These are phyloP conservation scores for Gorsachius goisagi DNA, from an alignment of 2,113 vertebrate species.

Conservation along the genomic window DNA sequence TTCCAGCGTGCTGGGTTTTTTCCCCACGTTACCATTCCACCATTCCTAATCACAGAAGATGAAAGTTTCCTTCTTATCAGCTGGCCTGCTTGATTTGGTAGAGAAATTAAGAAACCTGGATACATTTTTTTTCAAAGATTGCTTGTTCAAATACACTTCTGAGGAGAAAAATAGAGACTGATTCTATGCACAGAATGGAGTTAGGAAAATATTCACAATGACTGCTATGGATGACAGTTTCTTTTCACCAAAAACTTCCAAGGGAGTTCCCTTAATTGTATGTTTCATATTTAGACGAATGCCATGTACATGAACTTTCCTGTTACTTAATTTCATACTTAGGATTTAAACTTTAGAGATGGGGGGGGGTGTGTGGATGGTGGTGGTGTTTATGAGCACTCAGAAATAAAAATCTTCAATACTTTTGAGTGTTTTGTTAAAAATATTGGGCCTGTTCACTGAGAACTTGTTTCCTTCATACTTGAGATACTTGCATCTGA, in stretches of 20 bases:
- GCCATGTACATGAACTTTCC: not conserved
- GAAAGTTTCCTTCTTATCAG: not conserved
- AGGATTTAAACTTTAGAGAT: not conserved
- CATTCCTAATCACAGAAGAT: not conserved
- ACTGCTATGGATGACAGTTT: not conserved
- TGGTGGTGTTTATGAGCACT: not conserved
- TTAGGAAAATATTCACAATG: not conserved
- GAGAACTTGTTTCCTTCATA: not conserved
- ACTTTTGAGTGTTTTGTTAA: not conserved
- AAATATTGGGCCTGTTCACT: not conserved
- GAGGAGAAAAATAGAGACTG: not conserved
- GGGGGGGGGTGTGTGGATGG: not conserved
- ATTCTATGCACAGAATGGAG: not conserved
- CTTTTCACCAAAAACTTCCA: not conserved
- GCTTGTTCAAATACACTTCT: not conserved
- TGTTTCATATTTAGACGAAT: not conserved
- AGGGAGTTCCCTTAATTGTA: not conserved
- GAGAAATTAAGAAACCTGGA: not conserved
- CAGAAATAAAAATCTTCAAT: constrained; percentile 18
- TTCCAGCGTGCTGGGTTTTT: not conserved
- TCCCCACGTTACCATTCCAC: not conserved
- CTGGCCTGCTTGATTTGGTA: not conserved
- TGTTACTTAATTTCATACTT: constrained; percentile 1
- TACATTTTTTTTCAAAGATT: not conserved
- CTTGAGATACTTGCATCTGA: not conserved